These are phyloP conservation scores for Xestia ashworthii DNA, from an alignment of 2,888 invertebrate genomes.

Conservation along the genomic window DNA sequence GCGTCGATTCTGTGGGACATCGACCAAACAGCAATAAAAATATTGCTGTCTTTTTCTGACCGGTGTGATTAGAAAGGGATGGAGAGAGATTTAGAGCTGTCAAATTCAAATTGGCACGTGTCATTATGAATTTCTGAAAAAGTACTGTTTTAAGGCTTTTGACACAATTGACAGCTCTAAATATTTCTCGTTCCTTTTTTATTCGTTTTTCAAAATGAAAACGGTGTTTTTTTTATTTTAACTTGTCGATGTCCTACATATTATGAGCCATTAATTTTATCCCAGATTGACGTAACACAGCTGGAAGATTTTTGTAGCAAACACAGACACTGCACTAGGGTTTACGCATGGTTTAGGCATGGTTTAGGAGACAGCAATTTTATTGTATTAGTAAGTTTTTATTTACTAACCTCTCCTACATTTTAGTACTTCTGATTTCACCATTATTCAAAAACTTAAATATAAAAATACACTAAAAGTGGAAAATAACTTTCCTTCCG, in stretches of 20 bases:
- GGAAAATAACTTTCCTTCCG: too few species aligned
- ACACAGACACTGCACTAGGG: neutral
- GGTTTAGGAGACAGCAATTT: constrained; percentile 48
- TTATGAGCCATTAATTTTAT: neutral
- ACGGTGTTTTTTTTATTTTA: neutral
- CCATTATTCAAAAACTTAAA: neutral
- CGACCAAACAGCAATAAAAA: constrained; percentile 8
- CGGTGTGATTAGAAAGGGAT: neutral
- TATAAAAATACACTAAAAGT: neutral
- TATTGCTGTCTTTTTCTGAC: neutral
- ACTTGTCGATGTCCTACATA: neutral
- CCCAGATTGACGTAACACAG: neutral
- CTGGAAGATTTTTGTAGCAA: constrained; percentile 14
- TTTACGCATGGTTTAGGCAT: constrained; percentile 3
- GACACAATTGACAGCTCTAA: neutral
- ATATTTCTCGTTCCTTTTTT: neutral
- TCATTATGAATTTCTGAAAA: neutral
- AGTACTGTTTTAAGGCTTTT: neutral
- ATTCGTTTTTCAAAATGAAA: neutral
- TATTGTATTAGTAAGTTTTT: constrained; percentile 11
- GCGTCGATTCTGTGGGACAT: neutral
- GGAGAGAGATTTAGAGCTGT: neutral
- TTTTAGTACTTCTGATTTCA: constrained; percentile 12
- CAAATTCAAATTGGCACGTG: neutral
- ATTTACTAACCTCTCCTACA: constrained; percentile 53